Evolutionary conservation across 2,113 vertebrate species (phyloP).

Genomic region (Onychostoma macrolepis): DNA sequence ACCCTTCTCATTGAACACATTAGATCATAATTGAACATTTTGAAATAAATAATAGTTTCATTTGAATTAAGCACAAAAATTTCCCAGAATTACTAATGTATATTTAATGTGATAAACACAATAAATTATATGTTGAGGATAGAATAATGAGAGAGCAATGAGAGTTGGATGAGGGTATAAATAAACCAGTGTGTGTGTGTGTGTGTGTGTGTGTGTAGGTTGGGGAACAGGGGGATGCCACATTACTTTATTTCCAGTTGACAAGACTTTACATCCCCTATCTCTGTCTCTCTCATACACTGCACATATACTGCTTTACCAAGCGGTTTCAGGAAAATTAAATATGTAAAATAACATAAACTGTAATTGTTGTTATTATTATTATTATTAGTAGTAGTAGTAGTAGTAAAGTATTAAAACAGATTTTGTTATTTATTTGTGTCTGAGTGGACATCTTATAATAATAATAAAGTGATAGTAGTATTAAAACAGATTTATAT

Average conservation of each 20-base stretch:
- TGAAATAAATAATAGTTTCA: neutral
- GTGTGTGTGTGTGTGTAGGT: conserved; percentile 8
- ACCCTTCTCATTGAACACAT: neutral
- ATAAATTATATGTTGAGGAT: neutral
- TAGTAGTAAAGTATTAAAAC: too few relatives aligned
- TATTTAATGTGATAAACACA: neutral
- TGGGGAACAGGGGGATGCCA: conserved; percentile 76
- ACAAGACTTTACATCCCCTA: conserved; percentile 76
- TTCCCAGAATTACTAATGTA: neutral
- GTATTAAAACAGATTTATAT: too few relatives aligned
- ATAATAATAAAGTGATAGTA: too few relatives aligned
- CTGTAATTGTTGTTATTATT: neutral
- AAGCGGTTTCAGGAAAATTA: neutral
- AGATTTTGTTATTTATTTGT: too few relatives aligned
- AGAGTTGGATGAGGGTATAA: conserved; percentile 43
- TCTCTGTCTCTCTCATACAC: conserved; percentile 57
- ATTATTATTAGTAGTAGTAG: too few relatives aligned
- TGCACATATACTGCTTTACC: neutral
- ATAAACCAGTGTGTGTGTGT: neutral
- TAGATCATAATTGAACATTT: neutral
- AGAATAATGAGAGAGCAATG: conserved; percentile 40
- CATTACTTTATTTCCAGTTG: conserved; percentile 81
- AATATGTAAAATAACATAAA: neutral
- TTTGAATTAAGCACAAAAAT: neutral
- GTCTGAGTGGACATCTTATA: too few relatives aligned